Percentiles rank a stretch among this genome's conserved stretches.
Conservation (phyloP, 2,888 invertebrate species). For the Leptinotarsa peninsularis region DNA sequence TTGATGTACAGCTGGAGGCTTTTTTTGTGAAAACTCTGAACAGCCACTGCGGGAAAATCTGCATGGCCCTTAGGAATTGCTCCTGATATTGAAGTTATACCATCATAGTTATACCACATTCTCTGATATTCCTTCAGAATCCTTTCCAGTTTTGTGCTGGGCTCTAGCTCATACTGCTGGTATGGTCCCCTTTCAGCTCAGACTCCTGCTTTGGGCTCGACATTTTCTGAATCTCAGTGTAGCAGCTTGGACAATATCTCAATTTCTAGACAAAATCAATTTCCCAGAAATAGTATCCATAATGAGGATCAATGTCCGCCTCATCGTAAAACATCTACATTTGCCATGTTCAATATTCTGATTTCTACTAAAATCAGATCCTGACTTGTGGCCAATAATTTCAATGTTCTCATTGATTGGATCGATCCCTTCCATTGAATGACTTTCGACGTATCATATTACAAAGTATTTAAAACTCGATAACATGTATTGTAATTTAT, state of each 20-base stretch:
- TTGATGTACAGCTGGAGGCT: slow-evolving; percentile 76
- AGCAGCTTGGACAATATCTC: slow-evolving; percentile 32
- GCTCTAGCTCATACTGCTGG: slow-evolving; percentile 94
- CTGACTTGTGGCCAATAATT: no score
- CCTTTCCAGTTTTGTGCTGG: slow-evolving; percentile 82
- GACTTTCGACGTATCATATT: no score
- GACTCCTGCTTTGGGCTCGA: slow-evolving; percentile 73
- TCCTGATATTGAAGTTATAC: slow-evolving; percentile 80
- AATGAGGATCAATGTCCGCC: no score
- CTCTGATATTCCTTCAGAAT: slow-evolving; percentile 75
- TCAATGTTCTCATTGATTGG: no score
- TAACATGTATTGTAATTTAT: no score
- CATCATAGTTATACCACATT: slow-evolving; percentile 79
- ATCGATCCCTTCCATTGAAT: no score
- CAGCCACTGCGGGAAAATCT: slow-evolving; percentile 90
- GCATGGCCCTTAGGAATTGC: slow-evolving; percentile 85
- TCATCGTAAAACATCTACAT: no score
- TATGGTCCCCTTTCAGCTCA: slow-evolving; percentile 87
- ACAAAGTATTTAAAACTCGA: no score
- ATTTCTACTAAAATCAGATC: no score
- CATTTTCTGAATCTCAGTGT: slow-evolving; percentile 59
- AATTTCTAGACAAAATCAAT: slow-evolving; percentile 16
- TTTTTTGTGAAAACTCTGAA: slow-evolving; percentile 83
- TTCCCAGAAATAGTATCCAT: no score
- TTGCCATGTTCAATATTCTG: no score